Conservation (phyloP, 2,888 invertebrate species). For the Agrilus mali region DNA sequence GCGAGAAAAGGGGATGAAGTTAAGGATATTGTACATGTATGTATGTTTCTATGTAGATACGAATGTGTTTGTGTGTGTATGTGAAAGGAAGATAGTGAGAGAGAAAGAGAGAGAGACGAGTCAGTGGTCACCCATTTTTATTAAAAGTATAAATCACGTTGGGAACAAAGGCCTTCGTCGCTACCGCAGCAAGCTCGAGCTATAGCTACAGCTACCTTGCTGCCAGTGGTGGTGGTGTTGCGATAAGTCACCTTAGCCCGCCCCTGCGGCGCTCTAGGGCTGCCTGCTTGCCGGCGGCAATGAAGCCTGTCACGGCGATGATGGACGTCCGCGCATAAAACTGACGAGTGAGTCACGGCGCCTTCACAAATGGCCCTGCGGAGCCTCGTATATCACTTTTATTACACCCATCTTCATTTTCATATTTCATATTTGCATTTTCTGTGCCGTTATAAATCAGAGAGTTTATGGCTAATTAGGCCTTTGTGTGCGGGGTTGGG, state of each 20-base stretch:
- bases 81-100: not conserved
- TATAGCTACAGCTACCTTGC: not conserved
- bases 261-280: conserved; percentile 28
- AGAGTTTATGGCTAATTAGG: conserved; percentile 53
- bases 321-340: conserved; percentile 62
- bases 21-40: too few relatives aligned
- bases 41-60: too few relatives aligned
- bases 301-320: conserved; percentile 55
- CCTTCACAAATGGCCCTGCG: conserved; percentile 62
- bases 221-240: conserved; percentile 16
- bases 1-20: too few relatives aligned
- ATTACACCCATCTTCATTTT: conserved; percentile 54
- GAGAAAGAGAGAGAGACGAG: conserved; percentile 33
- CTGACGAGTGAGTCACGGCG: conserved; percentile 59
- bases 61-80: too few relatives aligned
- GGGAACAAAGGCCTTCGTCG: conserved; percentile 43
- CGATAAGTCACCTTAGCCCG: conserved; percentile 38
- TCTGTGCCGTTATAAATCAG: conserved; percentile 50
- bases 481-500: conserved; percentile 32
- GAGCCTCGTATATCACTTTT: conserved; percentile 70
- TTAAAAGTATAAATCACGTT: conserved; percentile 51
- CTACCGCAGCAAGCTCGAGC: conserved; percentile 23
- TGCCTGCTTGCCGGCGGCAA: conserved; percentile 27
- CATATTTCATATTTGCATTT: conserved; percentile 48
- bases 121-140: conserved; percentile 49